These are phyloP conservation scores for Agrochola macilenta DNA, from an alignment of 2,888 invertebrate genomes.

Conservation along the genomic window DNA sequence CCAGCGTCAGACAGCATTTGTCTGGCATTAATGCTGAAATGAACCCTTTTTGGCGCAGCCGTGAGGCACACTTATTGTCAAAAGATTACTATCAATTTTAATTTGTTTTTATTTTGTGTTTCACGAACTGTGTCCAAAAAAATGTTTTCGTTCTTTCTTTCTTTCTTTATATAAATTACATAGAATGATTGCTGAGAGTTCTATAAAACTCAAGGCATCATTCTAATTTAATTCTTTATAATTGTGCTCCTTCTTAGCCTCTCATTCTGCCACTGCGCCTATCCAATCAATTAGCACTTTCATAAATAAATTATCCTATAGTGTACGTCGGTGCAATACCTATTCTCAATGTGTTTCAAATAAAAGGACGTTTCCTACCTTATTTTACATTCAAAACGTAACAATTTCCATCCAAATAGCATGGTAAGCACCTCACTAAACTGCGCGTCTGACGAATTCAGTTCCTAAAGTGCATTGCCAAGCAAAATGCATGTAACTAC, in stretches of 20 bases:
- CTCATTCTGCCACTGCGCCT: neutral
- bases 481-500: slow-evolving; percentile 54
- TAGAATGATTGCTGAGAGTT: neutral
- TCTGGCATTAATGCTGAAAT: too few relatives aligned
- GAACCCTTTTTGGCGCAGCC: too few relatives aligned
- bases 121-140: too few relatives aligned
- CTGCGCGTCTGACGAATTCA: slow-evolving; percentile 46
- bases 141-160: too few relatives aligned
- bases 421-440: slow-evolving; percentile 51
- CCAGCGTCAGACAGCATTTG: too few relatives aligned
- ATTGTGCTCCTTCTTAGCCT: neutral
- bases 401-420: slow-evolving; percentile 41
- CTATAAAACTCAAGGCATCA: neutral
- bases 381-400: slow-evolving; percentile 21
- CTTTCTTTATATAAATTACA: too few relatives aligned
- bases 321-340: neutral
- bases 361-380: neutral
- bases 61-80: too few relatives aligned
- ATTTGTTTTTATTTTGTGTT: too few relatives aligned
- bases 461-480: slow-evolving; percentile 53
- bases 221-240: neutral
- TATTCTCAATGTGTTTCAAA: neutral
- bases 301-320: neutral
- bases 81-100: too few relatives aligned
- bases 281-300: neutral